Evolutionary conservation across 2,888 invertebrate genomes (phyloP), one percentile per base, ranked within the genome.

Genomic region (Leucoma salicis): DNA sequence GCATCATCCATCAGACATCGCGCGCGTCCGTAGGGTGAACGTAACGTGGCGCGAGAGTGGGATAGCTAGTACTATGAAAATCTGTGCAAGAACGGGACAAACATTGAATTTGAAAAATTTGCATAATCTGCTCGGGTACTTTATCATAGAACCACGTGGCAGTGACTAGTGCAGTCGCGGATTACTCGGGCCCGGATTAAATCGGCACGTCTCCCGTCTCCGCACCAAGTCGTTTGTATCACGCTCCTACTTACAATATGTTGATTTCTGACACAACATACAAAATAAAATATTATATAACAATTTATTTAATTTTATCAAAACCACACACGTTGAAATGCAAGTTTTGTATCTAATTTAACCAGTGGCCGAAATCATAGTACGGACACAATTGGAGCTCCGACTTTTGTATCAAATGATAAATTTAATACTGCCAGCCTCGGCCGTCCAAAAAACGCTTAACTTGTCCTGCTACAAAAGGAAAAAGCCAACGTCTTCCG

Each of bases 111-210:
- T 83, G 72, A 77, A 82, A 78, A 82, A 89, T 89, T 89, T 89
- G 88, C 89, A 89, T 89, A 89, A 89, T 88, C 89, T 87, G 83
- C 74, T 76, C 66, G 80, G 81, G 88, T 74, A 89, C 86, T 89
- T 89, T 88, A 88, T 89, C 88, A 89, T 87, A 79, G 86, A 80
- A 88, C 86, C 89, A 89, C 89, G 89, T 89, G 89, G 85, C 82
- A 80, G 82, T 89, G 89, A 88, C 89, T 88, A 87, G 83, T 87
- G 88, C 89, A 89, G 70, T 82, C 72, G 78, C 74, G 85, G 88
- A 85, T 86, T 88, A 87, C 78, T 78, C 67, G 64, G 64, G 63
- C 64, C 57, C 58, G 80, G 78, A 83, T 86, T 87, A 82, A 81
- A 82, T 78, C 78, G 71, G 63, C 71, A 71, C 72, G 70, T 74